These are phyloP conservation scores for Larimichthys crocea DNA, from an alignment of 2,113 vertebrate species.

Conservation along the genomic window DNA sequence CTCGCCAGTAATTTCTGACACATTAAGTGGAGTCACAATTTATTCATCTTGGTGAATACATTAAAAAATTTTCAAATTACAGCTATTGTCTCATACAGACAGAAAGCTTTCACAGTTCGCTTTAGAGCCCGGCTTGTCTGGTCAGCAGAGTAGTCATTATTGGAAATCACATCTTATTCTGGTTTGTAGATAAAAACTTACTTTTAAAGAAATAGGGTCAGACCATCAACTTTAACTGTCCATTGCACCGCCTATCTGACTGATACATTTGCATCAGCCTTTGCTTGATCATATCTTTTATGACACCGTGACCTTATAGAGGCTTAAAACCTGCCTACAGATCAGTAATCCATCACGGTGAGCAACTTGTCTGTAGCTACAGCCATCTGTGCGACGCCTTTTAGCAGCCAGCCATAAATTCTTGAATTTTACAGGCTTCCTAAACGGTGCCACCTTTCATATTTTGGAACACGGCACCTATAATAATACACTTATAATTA, in stretches of 20 bases:
- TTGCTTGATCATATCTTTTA: not conserved
- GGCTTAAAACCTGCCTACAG: not conserved
- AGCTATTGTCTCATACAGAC: slow-evolving; percentile 3
- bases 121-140: not conserved
- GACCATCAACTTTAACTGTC: not conserved
- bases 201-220: not conserved
- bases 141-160: not conserved
- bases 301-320: not conserved
- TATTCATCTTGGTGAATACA: not conserved
- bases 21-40: slow-evolving; percentile 29
- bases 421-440: not conserved
- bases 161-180: not conserved
- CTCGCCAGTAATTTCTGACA: slow-evolving; percentile 25
- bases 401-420: not conserved
- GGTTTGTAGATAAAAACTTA: not conserved
- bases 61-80: not conserved
- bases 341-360: slow-evolving; percentile 11
- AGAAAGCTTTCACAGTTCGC: not conserved
- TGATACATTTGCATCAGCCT: slow-evolving; percentile 7
- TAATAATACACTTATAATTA: not conserved
- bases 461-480: not conserved
- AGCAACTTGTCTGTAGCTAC: not conserved
- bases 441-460: not conserved
- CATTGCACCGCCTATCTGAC: not conserved
- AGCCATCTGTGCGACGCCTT: not conserved